Evolutionary conservation across 2,888 invertebrate species (phyloP), one percentile per base, ranked within the genome.

Genomic region (Lacanobia wlatinum): DNA sequence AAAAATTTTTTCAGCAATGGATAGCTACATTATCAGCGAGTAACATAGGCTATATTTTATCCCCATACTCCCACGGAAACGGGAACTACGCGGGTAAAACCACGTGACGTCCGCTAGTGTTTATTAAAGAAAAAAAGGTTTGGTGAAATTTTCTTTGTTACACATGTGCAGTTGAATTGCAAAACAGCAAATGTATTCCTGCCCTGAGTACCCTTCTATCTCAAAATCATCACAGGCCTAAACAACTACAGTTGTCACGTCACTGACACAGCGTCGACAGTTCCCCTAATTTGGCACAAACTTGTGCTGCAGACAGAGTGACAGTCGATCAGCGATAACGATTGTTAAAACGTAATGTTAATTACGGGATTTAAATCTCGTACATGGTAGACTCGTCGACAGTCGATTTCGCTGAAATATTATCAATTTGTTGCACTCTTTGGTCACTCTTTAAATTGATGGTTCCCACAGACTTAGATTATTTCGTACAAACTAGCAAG

Each of bases 391-490:
- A 23, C 14, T 23, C 12, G 0, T 53, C 23, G 14, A 21, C 6
- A 21, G 7, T 23, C 7, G 53, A 23, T 53, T 53, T 14, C 16
- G 1, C 28, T 28, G 23, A 6, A 6, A 14, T 10, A 43, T 46
- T 46, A 2, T 18, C 46, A 46, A 3, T 46, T 46, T 16, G 14
- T 46, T 16, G 14, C 48, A 48, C 66, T 60, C 68, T 60, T 52
- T 66, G 62, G 40, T 38, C 76, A 63, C 23, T 28, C 28, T 23
- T 55, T 43, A 73, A 59, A 66, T 69, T 80, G 68, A 71, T 61
- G 50, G 50, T 63, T 60, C n/a, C 40, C 16, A 55, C 63, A 65
- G 40, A 68, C 38, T 67, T 38, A 55, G 28, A 58, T 38, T 34
- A 34, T 34, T 34, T 34, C 34, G 34, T 34, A 5, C 34, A 34